phyloP scores from a whole-genome alignment of 2,888 invertebrate species.

The Alloscopus bannaensis region DNA sequence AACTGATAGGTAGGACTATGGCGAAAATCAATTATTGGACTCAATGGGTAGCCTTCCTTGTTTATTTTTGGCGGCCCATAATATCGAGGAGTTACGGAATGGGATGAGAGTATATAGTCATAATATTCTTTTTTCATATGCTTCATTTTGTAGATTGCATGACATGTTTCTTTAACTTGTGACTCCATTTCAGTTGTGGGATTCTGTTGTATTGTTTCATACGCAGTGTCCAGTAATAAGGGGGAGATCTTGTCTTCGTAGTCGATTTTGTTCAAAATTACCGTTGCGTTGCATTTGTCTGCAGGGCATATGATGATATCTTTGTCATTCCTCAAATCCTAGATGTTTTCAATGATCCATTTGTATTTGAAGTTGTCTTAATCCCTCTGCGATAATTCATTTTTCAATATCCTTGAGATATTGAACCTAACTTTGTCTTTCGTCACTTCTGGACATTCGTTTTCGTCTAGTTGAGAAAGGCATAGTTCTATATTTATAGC shows the following conservation, averaged over 20 bases:
- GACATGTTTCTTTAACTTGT: not conserved
- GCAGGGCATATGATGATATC: not conserved
- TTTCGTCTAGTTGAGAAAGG: too few species aligned
- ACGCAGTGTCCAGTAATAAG: not conserved
- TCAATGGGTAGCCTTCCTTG: too few species aligned
- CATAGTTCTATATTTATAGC: too few species aligned
- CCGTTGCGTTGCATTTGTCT: not conserved
- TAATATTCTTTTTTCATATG: not conserved
- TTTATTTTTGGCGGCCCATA: slow-evolving; percentile 36
- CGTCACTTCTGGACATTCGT: too few species aligned
- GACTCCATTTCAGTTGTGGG: not conserved
- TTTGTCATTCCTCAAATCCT: not conserved
- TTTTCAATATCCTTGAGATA: too few species aligned
- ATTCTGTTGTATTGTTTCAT: not conserved
- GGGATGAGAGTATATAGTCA: not conserved
- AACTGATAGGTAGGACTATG: too few species aligned
- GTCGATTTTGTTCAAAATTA: not conserved
- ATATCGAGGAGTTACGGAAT: not conserved
- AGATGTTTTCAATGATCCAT: not conserved
- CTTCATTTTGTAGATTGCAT: too few species aligned
- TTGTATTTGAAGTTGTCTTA: too few species aligned
- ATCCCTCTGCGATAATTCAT: too few species aligned
- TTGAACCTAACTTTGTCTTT: too few species aligned
- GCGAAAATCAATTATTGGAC: too few species aligned
- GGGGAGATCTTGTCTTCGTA: not conserved